Evolutionary conservation across 2,113 vertebrate species (phyloP), one percentile per base, ranked within the genome.

Genomic region (Archocentrus centrarchus): DNA sequence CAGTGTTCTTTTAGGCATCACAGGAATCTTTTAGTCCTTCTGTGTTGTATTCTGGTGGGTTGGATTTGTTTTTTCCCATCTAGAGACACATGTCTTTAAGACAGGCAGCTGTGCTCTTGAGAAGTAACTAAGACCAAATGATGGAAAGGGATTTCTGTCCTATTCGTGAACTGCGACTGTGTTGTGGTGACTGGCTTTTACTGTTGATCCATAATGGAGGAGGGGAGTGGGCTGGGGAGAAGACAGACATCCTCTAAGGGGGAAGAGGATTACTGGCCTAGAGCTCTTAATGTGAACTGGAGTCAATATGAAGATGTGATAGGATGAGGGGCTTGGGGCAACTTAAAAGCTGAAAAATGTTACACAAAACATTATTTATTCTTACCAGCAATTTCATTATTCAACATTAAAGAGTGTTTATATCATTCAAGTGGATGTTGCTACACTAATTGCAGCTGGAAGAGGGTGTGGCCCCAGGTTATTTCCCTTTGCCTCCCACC

Each of bases 141-240:
- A 55, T 50, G 60, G 41, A 18, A 75, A 73, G 6, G 1, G 7
- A 30, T 87, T 73, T 87, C 62, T 75, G 14, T 39, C 27, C 32
- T n/a, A 30, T 66, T 83, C 41, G 6, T 17, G 7, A 47, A 90
- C 81, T 24, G 64, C 13, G 66, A 85, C 60, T 44, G 81, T 24
- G 15, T 6, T 80, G 44, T 68, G 77, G 39, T 27, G 22, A 41
- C 18, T 64, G 79, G 60, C 62, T 50, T 89, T 75, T 53, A 55
- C 58, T n/a, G 30, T 39, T 47, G 59, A 84, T 84, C 76, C 64
- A 76, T 82, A 61, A 58, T 59, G 73, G 83, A 83, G 27, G 37
- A 3, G 1, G 66, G 76, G 39, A 39, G 7, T 11, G 17, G 24
- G 22, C 10, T 6, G 70, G 3, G 27, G 17, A 24, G 50, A 3